phyloP scores from a whole-genome alignment of 2,888 invertebrate genomes.

The Drosophila macrospina region DNA sequence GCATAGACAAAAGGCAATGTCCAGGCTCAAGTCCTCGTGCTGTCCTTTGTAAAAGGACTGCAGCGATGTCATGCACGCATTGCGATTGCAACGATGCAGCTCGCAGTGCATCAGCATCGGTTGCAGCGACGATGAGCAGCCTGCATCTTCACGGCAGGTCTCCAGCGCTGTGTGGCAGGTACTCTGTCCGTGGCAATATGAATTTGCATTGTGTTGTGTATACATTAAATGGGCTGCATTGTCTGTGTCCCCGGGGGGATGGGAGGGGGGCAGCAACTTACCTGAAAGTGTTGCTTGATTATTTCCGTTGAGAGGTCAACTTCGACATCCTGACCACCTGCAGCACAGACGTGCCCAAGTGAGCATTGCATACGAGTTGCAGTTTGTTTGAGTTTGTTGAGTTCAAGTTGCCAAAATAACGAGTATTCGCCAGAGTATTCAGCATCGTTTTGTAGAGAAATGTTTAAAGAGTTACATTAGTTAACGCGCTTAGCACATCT shows the following conservation, averaged over 20 bases:
- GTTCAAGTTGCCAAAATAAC: slow-evolving; percentile 38
- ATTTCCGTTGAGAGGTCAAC: slow-evolving; percentile 85
- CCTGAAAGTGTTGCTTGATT: slow-evolving; percentile 86
- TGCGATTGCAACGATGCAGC: slow-evolving; percentile 90
- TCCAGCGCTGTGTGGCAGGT: slow-evolving; percentile 95
- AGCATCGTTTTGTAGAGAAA: slow-evolving; percentile 56
- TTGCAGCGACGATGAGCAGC: slow-evolving; percentile 91
- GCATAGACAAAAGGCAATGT: slow-evolving; percentile 97
- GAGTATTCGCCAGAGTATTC: slow-evolving; percentile 41
- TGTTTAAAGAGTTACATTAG: slow-evolving; percentile 50
- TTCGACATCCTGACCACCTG: slow-evolving; percentile 85
- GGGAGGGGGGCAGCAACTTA: slow-evolving; percentile 63
- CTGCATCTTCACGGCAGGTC: slow-evolving; percentile 92
- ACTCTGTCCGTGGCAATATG: slow-evolving; percentile 86
- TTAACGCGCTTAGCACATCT: slow-evolving; percentile 48
- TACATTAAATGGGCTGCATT: slow-evolving; percentile 46
- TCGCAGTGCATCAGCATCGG: slow-evolving; percentile 95
- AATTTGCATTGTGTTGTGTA: slow-evolving; percentile 59
- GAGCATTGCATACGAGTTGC: slow-evolving; percentile 46
- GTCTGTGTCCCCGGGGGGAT: slow-evolving; percentile 11
- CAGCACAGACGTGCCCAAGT: slow-evolving; percentile 80
- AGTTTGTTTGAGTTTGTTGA: slow-evolving; percentile 20
- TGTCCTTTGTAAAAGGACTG: slow-evolving; percentile 94
- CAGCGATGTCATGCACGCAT: slow-evolving; percentile 94
- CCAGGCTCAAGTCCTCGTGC: slow-evolving; percentile 92